Conservation (phyloP, 2,888 invertebrate genomes). For the Volucella zonaria region DNA sequence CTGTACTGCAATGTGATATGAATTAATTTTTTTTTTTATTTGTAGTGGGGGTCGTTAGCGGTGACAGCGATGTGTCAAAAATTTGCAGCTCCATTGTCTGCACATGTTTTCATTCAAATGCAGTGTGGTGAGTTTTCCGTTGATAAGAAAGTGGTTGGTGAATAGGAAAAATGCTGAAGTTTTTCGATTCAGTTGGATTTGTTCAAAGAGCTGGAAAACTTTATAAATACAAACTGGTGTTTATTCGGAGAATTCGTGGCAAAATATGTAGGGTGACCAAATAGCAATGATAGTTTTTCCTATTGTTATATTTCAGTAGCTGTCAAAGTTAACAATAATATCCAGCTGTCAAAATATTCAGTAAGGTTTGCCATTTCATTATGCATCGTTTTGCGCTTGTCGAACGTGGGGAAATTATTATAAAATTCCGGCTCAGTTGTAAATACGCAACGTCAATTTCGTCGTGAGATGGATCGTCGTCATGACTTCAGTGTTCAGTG, state of each 20-base stretch:
- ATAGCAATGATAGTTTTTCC: too few relatives aligned
- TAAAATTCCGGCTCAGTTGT: too few relatives aligned
- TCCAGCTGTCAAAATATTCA: too few relatives aligned
- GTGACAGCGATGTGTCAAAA: slow-evolving; percentile 40
- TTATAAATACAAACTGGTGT: neutral
- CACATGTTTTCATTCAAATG: slow-evolving; percentile 31
- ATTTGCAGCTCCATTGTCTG: slow-evolving; percentile 28
- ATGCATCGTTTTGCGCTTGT: too few relatives aligned
- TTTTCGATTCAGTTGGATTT: slow-evolving; percentile 2
- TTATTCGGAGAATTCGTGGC: neutral
- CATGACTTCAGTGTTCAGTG: too few relatives aligned
- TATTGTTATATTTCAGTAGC: too few relatives aligned
- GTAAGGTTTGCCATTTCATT: too few relatives aligned
- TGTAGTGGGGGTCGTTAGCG: slow-evolving; percentile 3
- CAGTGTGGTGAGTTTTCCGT: neutral
- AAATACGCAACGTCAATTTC: too few relatives aligned
- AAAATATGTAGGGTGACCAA: too few relatives aligned
- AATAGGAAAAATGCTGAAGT: neutral
- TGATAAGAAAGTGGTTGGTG: slow-evolving; percentile 46
- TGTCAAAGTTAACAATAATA: too few relatives aligned
- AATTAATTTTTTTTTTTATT: slow-evolving; percentile 7
- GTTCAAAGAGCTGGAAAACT: neutral
- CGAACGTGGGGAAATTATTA: too few relatives aligned
- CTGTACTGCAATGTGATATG: slow-evolving; percentile 10
- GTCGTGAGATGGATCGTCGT: too few relatives aligned